A percentile compares a stretch with the other conserved stretches of the same genome.
Evolutionary conservation across 2,888 invertebrate species (phyloP).

Genomic region (Biston stratarius): DNA sequence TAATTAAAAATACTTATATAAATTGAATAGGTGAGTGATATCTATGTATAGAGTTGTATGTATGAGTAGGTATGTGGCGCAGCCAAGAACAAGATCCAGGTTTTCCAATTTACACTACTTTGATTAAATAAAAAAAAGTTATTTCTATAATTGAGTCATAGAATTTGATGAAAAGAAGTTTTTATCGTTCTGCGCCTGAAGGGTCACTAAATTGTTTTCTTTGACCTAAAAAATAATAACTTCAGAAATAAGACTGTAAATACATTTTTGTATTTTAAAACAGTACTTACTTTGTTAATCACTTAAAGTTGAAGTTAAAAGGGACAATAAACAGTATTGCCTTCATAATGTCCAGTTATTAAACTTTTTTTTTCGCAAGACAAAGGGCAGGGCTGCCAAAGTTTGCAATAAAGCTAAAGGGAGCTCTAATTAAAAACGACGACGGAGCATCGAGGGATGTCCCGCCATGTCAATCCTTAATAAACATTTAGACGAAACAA

Average conservation of each 20-base stretch:
- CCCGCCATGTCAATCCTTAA: constrained; percentile 56
- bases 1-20: too few species aligned
- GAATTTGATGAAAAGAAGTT: constrained; percentile 25
- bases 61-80: too few species aligned
- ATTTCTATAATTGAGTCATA: constrained; percentile 1
- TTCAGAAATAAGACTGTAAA: constrained; percentile 6
- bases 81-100: not conserved
- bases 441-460: constrained; percentile 55
- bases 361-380: constrained; percentile 58
- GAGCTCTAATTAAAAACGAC: constrained; percentile 60
- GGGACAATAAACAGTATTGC: constrained; percentile 34
- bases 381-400: constrained; percentile 54
- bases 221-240: constrained; percentile 4
- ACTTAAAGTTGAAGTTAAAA: constrained; percentile 28
- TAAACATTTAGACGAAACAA: constrained; percentile 56
- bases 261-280: constrained; percentile 2
- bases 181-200: constrained; percentile 7
- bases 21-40: too few species aligned
- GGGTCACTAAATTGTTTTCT: not conserved
- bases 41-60: too few species aligned
- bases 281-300: constrained; percentile 18
- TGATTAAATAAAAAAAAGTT: not conserved
- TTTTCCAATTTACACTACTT: not conserved
- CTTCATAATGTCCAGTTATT: constrained; percentile 49
- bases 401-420: constrained; percentile 56